These are phyloP conservation scores for Noctua pronuba DNA, from an alignment of 2,888 invertebrate species.

Conservation along the genomic window DNA sequence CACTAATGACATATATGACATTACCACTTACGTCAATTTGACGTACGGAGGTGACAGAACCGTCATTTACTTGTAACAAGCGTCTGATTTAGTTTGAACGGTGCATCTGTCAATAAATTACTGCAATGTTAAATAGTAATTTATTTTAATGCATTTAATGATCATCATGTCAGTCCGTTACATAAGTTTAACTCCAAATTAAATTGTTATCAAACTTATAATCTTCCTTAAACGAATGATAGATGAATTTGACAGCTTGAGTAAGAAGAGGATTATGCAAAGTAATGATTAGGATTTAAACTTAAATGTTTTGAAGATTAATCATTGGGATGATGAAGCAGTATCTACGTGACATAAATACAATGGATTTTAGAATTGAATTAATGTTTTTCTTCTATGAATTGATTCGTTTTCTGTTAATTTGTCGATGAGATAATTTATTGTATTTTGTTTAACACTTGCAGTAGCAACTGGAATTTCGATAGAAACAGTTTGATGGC, in stretches of 20 bases:
- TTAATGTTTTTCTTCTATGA: constrained; percentile 4
- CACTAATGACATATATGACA: constrained; percentile 35
- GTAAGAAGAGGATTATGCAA: constrained; percentile 34
- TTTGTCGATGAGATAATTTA: neutral
- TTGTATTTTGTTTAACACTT: neutral
- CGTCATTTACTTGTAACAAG: constrained; percentile 3
- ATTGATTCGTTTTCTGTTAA: neutral
- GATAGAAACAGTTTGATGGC: neutral
- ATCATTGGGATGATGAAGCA: constrained; percentile 14
- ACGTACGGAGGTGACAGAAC: constrained; percentile 17
- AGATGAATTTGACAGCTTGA: neutral
- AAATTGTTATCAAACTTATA: neutral
- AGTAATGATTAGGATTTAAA: constrained; percentile 30
- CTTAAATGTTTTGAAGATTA: constrained; percentile 9
- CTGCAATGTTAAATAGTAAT: neutral
- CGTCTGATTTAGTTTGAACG: constrained; percentile 15
- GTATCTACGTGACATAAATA: constrained; percentile 3
- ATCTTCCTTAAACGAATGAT: constrained; percentile 1
- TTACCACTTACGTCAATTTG: constrained; percentile 26
- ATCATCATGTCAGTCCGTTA: neutral
- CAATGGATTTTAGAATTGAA: neutral
- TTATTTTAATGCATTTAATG: constrained; percentile 14
- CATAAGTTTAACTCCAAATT: neutral
- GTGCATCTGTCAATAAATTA: constrained; percentile 18
- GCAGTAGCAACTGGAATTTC: neutral